These are phyloP conservation scores for Lepidocyrtoides sp. DNA, from an alignment of 2,888 invertebrate genomes.

Conservation along the genomic window DNA sequence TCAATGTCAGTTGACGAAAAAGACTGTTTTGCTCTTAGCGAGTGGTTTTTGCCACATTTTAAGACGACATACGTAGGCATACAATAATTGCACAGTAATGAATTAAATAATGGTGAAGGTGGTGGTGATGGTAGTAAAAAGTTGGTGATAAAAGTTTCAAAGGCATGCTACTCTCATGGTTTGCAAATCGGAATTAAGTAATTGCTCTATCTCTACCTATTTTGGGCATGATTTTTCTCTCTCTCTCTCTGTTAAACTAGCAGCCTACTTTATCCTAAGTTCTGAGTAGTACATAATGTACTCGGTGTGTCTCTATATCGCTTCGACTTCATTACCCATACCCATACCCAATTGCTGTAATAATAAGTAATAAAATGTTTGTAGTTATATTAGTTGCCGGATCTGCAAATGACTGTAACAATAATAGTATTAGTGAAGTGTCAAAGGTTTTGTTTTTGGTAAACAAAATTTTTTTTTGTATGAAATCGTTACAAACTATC, in stretches of 20 bases:
- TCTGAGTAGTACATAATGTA: neutral
- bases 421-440: neutral
- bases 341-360: no score
- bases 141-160: constrained; percentile 60
- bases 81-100: no score
- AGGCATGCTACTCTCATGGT: constrained; percentile 38
- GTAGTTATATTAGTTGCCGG: no score
- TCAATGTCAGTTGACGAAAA: no score
- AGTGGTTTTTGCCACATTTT: no score
- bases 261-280: neutral
- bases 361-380: no score
- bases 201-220: neutral
- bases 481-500: neutral
- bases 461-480: neutral
- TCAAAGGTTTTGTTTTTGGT: neutral
- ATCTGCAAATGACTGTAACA: no score
- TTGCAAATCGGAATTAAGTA: neutral
- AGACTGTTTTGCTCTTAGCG: no score
- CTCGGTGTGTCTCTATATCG: no score
- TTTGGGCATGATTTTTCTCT: neutral
- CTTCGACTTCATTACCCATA: no score
- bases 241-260: constrained; percentile 1
- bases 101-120: no score
- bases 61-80: neutral
- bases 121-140: neutral